Conservation (phyloP, 2,113 vertebrate genomes). For the Monopterus albus region DNA sequence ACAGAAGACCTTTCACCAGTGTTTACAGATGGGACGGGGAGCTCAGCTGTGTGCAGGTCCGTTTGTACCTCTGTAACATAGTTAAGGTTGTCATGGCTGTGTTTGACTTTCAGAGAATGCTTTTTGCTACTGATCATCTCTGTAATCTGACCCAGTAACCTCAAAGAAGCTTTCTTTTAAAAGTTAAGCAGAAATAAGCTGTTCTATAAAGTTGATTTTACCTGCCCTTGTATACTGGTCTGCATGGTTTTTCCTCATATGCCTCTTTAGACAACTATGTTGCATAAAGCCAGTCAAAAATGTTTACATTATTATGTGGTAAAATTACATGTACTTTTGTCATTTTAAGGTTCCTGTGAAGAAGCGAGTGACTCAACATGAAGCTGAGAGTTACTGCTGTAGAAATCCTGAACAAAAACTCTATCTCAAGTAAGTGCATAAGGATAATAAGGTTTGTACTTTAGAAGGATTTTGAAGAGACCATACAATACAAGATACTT, state of each 20-base stretch:
- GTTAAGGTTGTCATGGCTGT: too few species aligned
- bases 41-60: slow-evolving; percentile 77
- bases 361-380: slow-evolving; percentile 48
- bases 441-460: neutral
- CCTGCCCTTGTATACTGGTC: too few species aligned
- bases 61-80: too few species aligned
- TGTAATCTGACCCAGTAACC: neutral
- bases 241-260: too few species aligned
- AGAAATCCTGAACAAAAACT: slow-evolving; percentile 57
- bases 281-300: too few species aligned
- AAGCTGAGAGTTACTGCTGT: slow-evolving; percentile 63
- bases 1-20: slow-evolving; percentile 90
- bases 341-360: slow-evolving; percentile 76
- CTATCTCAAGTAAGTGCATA: slow-evolving; percentile 68
- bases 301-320: too few species aligned
- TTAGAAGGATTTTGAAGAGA: too few species aligned
- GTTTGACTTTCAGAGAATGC: too few species aligned
- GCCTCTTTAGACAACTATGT: too few species aligned
- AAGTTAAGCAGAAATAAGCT: neutral
- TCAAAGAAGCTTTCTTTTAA: neutral
- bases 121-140: too few species aligned
- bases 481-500: too few species aligned
- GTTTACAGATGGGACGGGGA: slow-evolving; percentile 85
- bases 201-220: neutral
- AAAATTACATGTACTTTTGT: too few species aligned